These are phyloP conservation scores for Hydra vulgaris DNA, from an alignment of 30 jellyfish, hydroid and myxozoan genomes.

Conservation along the genomic window DNA sequence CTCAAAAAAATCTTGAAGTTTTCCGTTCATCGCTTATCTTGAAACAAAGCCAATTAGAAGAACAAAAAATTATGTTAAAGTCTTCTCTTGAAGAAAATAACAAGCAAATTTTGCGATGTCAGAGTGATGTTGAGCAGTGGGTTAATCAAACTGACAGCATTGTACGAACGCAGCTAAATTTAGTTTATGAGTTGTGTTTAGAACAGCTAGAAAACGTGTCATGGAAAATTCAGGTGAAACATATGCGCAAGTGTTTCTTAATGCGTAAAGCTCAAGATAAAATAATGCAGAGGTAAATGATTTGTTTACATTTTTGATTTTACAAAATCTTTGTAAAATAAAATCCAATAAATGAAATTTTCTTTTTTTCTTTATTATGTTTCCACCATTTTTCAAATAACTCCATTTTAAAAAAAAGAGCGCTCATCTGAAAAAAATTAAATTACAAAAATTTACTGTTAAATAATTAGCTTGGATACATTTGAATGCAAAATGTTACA, in stretches of 20 bases:
- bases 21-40: slow-evolving; percentile 27
- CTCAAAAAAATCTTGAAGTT: slow-evolving; percentile 28
- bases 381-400: too few relatives aligned
- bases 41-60: slow-evolving; percentile 32
- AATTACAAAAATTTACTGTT: too few relatives aligned
- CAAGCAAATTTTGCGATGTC: slow-evolving; percentile 36
- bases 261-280: slow-evolving; percentile 46
- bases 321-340: too few relatives aligned
- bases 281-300: slow-evolving; percentile 44
- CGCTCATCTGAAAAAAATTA: too few relatives aligned
- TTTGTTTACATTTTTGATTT: background rate
- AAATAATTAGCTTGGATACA: too few relatives aligned
- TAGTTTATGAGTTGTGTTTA: slow-evolving; percentile 48
- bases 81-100: slow-evolving; percentile 52
- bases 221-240: slow-evolving; percentile 49
- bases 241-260: slow-evolving; percentile 35
- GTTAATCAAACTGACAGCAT: slow-evolving; percentile 33
- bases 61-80: slow-evolving; percentile 24
- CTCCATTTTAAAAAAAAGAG: too few relatives aligned
- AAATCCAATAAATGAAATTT: too few relatives aligned
- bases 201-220: slow-evolving; percentile 49
- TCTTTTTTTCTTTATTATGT: too few relatives aligned
- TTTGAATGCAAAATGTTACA: too few relatives aligned
- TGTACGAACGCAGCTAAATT: slow-evolving; percentile 28
- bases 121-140: slow-evolving; percentile 62